Base-by-base conservation (phyloP, 2,888 invertebrate species). In the Choreutis nemorana region DNA sequence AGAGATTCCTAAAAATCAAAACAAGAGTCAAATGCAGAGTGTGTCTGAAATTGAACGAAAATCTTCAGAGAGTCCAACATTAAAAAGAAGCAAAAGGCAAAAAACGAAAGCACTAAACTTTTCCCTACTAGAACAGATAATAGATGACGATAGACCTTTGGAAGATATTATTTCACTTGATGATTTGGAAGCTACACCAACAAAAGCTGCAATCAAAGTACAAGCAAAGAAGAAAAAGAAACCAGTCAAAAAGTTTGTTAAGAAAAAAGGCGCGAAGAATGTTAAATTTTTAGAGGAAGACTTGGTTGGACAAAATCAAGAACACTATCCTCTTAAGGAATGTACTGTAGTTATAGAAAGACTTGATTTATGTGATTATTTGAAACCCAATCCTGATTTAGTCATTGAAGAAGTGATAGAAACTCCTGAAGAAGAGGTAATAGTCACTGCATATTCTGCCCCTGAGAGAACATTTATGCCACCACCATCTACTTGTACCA, bases 161-260 rank as follows among this genome's bases (percentile, higher is more conserved):
- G 73, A 77, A 47, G 77, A 75, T 14, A 68, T 72, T 29, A 72
- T 73, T 52, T 64, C 64, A 3, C 47, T 77, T 8, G 66, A 71
- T 29, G 68, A 61, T 32, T 47, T 66, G n/a, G 73, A 72, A 48
- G 40, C 32, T 2, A 47, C 53, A 2, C 51, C 54, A 16, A 30
- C 31, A 2, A 62, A 52, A 44, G 35, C 34, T 1, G 36, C 27
- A 31, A 28, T 33, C 23, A 63, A 45, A 43, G 22, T 42, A 13
- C 39, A 33, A 40, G 45, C 35, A 42, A 41, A 36, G 40, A 31
- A 34, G 16, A 40, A 37, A 34, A 43, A 36, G 28, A 36, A 37
- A 23, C 27, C 28, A 21, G 11, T 11, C 8, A 4, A 2, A 10
- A 23, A 23, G 16, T 3, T 13, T 1, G 14, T n/a, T 14, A 7